phyloP scores from a whole-genome alignment of 2,113 vertebrate genomes.

The Microcebus ravelobensis region DNA sequence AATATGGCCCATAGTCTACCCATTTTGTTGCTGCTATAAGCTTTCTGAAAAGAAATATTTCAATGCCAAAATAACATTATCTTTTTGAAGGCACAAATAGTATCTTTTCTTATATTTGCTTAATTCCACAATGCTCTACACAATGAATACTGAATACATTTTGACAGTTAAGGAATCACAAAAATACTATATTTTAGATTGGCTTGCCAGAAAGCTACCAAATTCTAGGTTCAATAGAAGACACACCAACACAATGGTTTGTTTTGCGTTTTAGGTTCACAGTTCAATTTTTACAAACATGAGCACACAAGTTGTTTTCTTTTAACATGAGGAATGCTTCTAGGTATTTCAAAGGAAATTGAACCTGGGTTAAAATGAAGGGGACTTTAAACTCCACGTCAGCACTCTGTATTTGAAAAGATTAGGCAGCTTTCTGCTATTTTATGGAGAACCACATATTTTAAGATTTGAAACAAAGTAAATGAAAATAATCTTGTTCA shows the following conservation, averaged over 20 bases:
- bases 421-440: not conserved
- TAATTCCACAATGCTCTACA: not conserved
- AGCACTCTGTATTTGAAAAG: conserved; percentile 32
- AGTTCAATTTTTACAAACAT: conserved; percentile 3
- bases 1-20: not conserved
- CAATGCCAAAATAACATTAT: not conserved
- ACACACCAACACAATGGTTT: not conserved
- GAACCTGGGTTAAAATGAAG: conserved; percentile 42
- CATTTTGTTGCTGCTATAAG: not conserved
- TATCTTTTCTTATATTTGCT: not conserved
- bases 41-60: conserved; percentile 43
- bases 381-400: conserved; percentile 50
- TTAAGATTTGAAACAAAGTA: conserved; percentile 43
- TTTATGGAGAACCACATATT: conserved; percentile 21
- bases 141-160: not conserved
- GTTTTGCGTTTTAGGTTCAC: conserved; percentile 43
- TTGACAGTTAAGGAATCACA: conserved; percentile 25
- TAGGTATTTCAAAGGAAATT: conserved; percentile 51
- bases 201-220: not conserved
- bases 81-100: not conserved
- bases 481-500: conserved; percentile 37
- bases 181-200: not conserved
- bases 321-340: conserved; percentile 36
- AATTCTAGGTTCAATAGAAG: conserved; percentile 3
- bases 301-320: conserved; percentile 12